Evolutionary conservation across 2,888 invertebrate species (phyloP).

Genomic region (Yponomeuta sedellus): DNA sequence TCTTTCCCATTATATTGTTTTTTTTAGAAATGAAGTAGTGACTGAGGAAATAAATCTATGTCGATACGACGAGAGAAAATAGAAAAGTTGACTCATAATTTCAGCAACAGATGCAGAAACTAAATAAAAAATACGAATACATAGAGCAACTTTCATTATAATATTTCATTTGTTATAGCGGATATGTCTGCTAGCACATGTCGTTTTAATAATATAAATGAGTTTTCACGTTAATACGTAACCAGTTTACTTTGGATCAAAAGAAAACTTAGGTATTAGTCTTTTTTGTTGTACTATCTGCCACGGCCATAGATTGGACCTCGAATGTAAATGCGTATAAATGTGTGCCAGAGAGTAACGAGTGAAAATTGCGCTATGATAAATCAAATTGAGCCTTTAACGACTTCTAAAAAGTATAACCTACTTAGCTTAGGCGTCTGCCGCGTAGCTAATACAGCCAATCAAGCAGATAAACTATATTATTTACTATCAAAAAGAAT

Average conservation of each 20-base stretch:
- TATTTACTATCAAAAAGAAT: neutral
- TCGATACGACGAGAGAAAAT: neutral
- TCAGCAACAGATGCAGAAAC: neutral
- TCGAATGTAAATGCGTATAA: no score
- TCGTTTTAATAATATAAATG: neutral
- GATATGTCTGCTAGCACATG: conserved; percentile 2
- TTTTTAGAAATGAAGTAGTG: no score
- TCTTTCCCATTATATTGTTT: no score
- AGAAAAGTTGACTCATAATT: neutral
- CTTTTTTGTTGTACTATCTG: no score
- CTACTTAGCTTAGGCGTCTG: neutral
- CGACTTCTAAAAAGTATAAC: neutral
- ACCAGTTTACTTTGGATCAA: neutral
- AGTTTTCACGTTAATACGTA: neutral
- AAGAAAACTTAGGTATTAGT: no score
- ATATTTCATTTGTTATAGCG: conserved; percentile 3
- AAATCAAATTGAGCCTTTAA: neutral
- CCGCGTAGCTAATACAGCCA: neutral
- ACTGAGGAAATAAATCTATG: no score
- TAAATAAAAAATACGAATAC: neutral
- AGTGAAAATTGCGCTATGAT: neutral
- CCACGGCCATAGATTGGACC: no score
- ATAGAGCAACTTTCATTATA: neutral
- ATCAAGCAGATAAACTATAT: neutral
- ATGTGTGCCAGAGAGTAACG: neutral